These are phyloP conservation scores for Trachurus trachurus DNA, from an alignment of 2,797 vertebrate genomes.

Conservation along the genomic window DNA sequence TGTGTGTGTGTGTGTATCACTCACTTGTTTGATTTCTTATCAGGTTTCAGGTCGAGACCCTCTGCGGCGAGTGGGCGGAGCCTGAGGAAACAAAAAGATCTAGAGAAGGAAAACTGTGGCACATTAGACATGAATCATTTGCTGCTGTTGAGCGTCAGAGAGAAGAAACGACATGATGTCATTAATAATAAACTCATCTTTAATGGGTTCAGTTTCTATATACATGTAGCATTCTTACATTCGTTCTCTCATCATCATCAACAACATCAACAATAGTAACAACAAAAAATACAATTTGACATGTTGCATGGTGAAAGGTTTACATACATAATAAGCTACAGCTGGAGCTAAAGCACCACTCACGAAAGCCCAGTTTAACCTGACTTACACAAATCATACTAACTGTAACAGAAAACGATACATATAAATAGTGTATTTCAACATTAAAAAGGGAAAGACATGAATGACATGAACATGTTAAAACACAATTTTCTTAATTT, in stretches of 20 bases:
- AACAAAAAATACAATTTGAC: constrained; percentile 27
- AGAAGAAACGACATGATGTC: constrained; percentile 10
- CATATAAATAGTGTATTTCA: constrained; percentile 39
- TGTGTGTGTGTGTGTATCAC: constrained; percentile 18
- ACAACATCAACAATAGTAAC: background rate
- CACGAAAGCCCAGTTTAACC: constrained; percentile 35
- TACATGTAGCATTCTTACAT: constrained; percentile 62
- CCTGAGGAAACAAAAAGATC: background rate
- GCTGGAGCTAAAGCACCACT: constrained; percentile 33
- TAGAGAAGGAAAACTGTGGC: background rate
- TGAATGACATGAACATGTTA: constrained; percentile 24
- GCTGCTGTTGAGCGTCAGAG: background rate
- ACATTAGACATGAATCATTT: background rate
- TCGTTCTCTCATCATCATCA: constrained; percentile 51
- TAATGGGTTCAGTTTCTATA: constrained; percentile 66
- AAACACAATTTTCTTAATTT: constrained; percentile 26
- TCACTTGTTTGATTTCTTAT: constrained; percentile 56
- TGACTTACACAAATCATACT: constrained; percentile 34
- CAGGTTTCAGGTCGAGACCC: constrained; percentile 29
- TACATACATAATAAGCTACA: constrained; percentile 22
- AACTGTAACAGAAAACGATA: constrained; percentile 36
- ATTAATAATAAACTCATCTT: constrained; percentile 69
- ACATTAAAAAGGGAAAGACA: constrained; percentile 43
- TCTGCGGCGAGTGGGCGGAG: constrained; percentile 62
- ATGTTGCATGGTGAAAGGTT: constrained; percentile 38